A percentile compares a stretch with the other conserved stretches of the same genome.
phyloP scores from a whole-genome alignment of 2,888 invertebrate genomes.

The Sarcophaga carnaria region DNA sequence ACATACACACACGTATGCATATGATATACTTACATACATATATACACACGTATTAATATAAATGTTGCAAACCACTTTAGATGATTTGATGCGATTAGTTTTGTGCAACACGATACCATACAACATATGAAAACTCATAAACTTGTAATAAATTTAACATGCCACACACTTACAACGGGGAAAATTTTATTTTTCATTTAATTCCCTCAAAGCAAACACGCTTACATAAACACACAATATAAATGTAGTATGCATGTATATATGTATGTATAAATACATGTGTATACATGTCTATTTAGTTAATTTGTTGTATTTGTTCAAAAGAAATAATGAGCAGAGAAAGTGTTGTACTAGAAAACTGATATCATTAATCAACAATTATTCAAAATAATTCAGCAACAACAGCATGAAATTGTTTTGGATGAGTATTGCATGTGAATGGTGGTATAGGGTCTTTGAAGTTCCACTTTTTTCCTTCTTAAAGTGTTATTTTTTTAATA shows the following conservation, averaged over 20 bases:
- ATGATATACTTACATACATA: background rate
- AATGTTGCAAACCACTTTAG: slow-evolving; percentile 66
- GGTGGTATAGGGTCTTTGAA: no score
- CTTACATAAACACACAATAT: no score
- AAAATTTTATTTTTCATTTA: background rate
- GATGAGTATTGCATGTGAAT: no score
- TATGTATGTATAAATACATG: no score
- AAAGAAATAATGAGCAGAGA: background rate
- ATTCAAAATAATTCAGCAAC: slow-evolving; percentile 14
- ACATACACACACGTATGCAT: background rate
- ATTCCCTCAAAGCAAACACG: no score
- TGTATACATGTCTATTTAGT: no score
- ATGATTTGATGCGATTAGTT: slow-evolving; percentile 67
- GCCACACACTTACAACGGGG: slow-evolving; percentile 24
- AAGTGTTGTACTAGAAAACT: slow-evolving; percentile 31
- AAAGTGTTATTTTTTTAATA: no score
- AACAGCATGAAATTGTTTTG: no score
- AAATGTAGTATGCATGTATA: no score
- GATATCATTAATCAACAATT: slow-evolving; percentile 41
- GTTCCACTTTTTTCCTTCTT: no score
- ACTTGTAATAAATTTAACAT: slow-evolving; percentile 55
- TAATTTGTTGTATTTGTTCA: no score
- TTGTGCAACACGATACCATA: slow-evolving; percentile 57
- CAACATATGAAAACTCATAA: slow-evolving; percentile 29
- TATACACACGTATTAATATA: slow-evolving; percentile 18